phyloP scores from a whole-genome alignment of 2,797 vertebrate genomes.

The Myotis myotis region DNA sequence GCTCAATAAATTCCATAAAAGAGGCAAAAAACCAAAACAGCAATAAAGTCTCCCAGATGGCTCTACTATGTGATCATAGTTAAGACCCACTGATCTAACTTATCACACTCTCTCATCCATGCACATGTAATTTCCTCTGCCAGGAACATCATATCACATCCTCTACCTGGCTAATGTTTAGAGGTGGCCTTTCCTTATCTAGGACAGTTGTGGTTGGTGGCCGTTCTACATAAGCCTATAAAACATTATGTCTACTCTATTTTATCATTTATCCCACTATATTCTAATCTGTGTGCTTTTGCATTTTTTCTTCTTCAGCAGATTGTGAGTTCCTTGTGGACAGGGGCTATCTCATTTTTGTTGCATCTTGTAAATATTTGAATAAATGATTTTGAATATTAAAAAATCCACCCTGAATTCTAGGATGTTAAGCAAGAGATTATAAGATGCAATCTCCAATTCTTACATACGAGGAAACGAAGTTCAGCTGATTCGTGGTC shows the following conservation, averaged over 20 bases:
- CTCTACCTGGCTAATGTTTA: neutral
- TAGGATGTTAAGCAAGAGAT: neutral
- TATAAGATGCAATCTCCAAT: neutral
- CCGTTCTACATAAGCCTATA: neutral
- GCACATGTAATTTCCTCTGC: neutral
- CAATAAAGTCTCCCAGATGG: neutral
- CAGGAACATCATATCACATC: neutral
- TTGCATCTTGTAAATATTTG: neutral
- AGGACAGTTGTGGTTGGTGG: neutral
- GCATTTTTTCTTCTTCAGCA: neutral
- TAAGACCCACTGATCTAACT: neutral
- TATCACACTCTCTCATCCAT: neutral
- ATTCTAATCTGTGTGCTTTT: neutral
- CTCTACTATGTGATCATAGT: neutral
- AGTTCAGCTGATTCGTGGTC: neutral
- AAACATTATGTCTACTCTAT: neutral
- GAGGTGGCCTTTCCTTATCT: neutral
- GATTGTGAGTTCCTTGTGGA: neutral
- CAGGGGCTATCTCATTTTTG: neutral
- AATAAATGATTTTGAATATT: slow-evolving; percentile 16
- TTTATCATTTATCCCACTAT: neutral
- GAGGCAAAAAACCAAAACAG: neutral
- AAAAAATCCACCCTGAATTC: neutral
- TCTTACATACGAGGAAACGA: neutral
- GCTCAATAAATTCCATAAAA: neutral